Evolutionary conservation across 2,888 invertebrate genomes (phyloP).

Genomic region (Yponomeuta sedellus): DNA sequence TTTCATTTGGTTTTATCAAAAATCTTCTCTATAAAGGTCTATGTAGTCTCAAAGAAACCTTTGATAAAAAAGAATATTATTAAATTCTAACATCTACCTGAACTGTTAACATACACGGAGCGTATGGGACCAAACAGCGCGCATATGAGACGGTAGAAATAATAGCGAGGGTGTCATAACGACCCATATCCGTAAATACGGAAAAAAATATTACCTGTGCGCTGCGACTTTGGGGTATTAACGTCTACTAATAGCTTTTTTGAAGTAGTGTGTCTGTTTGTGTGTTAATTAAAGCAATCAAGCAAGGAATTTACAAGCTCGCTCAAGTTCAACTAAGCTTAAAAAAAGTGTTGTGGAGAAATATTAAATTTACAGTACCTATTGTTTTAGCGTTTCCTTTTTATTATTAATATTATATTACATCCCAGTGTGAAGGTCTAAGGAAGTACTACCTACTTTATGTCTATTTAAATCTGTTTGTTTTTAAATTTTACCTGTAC

Average conservation of each 20-base stretch:
- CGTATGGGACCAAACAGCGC: conserved; percentile 6
- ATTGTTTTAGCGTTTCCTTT: too few relatives aligned
- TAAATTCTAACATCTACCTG: conserved; percentile 18
- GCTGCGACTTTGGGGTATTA: background rate
- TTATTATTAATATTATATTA: too few relatives aligned
- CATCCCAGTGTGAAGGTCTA: too few relatives aligned
- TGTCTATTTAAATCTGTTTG: too few relatives aligned
- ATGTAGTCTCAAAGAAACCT: background rate
- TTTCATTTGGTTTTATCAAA: too few relatives aligned
- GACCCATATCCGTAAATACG: conserved; percentile 51
- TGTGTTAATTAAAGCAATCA: background rate
- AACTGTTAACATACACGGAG: conserved; percentile 12
- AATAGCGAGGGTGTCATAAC: conserved; percentile 40
- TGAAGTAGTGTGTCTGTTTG: background rate
- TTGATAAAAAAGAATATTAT: background rate
- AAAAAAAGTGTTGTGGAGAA: too few relatives aligned
- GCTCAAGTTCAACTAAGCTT: too few relatives aligned
- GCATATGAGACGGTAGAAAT: background rate
- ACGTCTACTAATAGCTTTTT: background rate
- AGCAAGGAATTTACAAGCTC: too few relatives aligned
- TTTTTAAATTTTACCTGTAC: too few relatives aligned
- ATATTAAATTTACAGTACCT: too few relatives aligned
- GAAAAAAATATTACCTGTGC: conserved; percentile 57
- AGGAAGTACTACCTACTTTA: too few relatives aligned
- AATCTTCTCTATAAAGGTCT: background rate